A percentile compares a stretch with the other conserved stretches of the same genome.
These are phyloP conservation scores for Eurystomus glaucurus DNA, from an alignment of 2,797 vertebrate species.

Conservation along the genomic window DNA sequence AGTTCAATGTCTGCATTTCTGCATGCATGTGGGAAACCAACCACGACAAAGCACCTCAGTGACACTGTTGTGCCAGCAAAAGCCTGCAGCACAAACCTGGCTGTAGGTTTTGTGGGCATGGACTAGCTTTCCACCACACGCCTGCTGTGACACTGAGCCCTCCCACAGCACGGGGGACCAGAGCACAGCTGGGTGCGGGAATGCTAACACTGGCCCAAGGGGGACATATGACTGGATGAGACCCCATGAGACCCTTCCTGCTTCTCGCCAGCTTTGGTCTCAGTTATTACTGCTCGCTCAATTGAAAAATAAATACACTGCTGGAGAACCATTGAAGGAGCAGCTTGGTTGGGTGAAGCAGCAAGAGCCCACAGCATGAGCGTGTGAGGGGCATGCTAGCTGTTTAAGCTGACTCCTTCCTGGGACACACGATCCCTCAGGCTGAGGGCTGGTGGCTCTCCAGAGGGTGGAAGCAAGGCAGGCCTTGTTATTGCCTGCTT, in stretches of 20 bases:
- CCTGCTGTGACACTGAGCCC: not conserved
- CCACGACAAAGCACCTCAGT: no score
- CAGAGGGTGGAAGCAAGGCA: not conserved
- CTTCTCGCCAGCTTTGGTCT: not conserved
- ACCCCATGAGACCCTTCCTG: not conserved
- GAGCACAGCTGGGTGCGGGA: not conserved
- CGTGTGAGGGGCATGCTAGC: fast-evolving
- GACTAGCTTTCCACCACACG: not conserved
- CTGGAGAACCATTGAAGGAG: not conserved
- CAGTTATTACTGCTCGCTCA: not conserved
- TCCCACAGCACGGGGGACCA: fast-evolving
- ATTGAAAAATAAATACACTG: not conserved
- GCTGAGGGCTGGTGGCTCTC: not conserved
- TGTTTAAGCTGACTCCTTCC: not conserved
- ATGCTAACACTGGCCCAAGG: not conserved
- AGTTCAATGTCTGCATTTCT: not conserved
- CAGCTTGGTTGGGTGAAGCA: not conserved
- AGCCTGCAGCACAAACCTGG: not conserved
- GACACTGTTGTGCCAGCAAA: not conserved
- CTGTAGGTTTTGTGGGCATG: not conserved
- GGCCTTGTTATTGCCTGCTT: not conserved
- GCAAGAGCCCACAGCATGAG: fast-evolving
- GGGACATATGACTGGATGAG: fast-evolving
- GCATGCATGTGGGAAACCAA: no score
- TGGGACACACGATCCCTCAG: not conserved